Evolutionary conservation across 2,888 invertebrate genomes (phyloP).

Genomic region (Yponomeuta cagnagella): DNA sequence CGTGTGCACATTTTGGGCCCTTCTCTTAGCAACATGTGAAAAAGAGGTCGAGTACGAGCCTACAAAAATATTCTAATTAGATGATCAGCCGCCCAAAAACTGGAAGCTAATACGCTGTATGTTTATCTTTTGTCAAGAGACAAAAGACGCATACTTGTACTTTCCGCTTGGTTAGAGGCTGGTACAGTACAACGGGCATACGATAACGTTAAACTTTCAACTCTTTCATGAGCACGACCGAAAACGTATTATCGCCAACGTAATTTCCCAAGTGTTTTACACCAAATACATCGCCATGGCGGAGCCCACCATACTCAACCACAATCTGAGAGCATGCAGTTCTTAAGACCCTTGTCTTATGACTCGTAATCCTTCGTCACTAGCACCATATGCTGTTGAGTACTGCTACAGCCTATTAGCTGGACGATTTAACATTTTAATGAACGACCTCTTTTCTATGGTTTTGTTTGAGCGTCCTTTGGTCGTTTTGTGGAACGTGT

Average conservation of each 20-base stretch:
- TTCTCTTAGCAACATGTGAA: no score
- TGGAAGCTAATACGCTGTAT: no score
- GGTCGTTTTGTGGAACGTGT: neutral
- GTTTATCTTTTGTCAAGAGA: no score
- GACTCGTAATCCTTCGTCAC: neutral
- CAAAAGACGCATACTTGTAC: no score
- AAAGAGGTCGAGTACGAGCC: no score
- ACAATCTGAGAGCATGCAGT: neutral
- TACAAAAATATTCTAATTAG: no score
- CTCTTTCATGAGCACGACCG: no score
- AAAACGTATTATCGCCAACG: neutral
- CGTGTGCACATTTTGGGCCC: no score
- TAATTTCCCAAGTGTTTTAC: neutral
- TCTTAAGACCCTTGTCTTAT: neutral
- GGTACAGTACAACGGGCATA: no score
- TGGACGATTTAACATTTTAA: constrained; percentile 3
- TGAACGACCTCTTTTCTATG: constrained; percentile 9
- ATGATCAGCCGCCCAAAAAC: no score
- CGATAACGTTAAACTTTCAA: no score
- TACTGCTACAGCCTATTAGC: neutral
- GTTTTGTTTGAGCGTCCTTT: constrained; percentile 7
- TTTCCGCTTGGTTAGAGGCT: no score
- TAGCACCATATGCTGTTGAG: neutral
- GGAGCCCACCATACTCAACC: neutral
- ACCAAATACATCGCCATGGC: neutral